Base-by-base conservation (phyloP, 2,113 vertebrate species). In the Coptodon rendalli region DNA sequence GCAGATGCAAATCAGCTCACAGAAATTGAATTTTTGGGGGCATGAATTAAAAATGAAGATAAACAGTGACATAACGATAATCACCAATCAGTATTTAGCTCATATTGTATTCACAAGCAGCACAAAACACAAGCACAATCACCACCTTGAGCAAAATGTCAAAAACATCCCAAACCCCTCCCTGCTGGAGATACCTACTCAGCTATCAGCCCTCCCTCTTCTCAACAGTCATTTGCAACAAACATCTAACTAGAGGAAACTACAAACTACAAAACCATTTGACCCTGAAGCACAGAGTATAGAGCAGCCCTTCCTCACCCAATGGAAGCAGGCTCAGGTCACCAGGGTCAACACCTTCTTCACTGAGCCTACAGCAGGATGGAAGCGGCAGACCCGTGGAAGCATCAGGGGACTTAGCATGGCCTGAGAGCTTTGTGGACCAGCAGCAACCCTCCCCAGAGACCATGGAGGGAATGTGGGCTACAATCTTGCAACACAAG, bases 161-260 rank as follows among this genome's bases (percentile, higher is more conserved):
- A 86, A 80, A 91, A 86, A 80, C 82, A 91, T 68, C 38, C 29
- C 76, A 68, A 68, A 68, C 54, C 45, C 63, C 84, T 81, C 68
- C 61, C 81, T 19, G 73, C 31, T 78, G 4, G 29, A 52, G 63
- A 48, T 40, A 53, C 76, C 80, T 24, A 7, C 57, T 68, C 85
- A 5, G 14, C 76, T 80, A 90, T 40, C 89, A 52, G 76, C 40
- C 52, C 19, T 56, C 59, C 17, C 87, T 40, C 22, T 87, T 83
- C 91, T 92, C 88, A 84, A 45, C 88, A 89, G 91, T 89, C 89
- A 93, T 94, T 93, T 93, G 91, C 93, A 92, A 84, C 94, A 86
- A 85, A 91, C 81, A 89, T 92, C 90, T 94, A 95, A 96, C 92
- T 87, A 89, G 91, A 95, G 94, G 94, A 96, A 95, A 94, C 95